phyloP scores from a whole-genome alignment of 1,140 invertebrate genomes.

The Mactra quadrangularis region DNA sequence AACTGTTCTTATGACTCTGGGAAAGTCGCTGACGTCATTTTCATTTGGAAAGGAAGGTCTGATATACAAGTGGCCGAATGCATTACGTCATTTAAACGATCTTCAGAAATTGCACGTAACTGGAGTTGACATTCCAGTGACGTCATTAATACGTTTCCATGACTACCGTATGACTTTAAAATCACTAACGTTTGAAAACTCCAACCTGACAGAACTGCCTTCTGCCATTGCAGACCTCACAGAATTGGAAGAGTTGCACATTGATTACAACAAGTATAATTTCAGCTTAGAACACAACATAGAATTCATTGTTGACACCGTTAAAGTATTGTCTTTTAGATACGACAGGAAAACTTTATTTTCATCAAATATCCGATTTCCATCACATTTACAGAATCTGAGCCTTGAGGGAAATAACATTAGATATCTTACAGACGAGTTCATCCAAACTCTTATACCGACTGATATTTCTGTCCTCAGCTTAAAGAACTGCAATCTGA shows the following conservation, averaged over 20 bases:
- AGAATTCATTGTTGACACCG: not conserved
- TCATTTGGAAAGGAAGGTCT: slow-evolving; percentile 7
- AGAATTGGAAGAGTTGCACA: slow-evolving; percentile 31
- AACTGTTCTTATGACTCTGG: not conserved
- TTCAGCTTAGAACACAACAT: slow-evolving; percentile 7
- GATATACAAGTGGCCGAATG: not conserved
- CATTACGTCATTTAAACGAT: slow-evolving; percentile 5
- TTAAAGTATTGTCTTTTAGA: slow-evolving; percentile 14
- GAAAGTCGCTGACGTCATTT: slow-evolving; percentile 13
- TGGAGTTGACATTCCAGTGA: not conserved
- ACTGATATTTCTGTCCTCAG: slow-evolving; percentile 17
- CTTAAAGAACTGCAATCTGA: slow-evolving; percentile 35
- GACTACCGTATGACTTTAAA: slow-evolving; percentile 18
- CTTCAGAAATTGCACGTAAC: not conserved
- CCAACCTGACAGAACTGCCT: slow-evolving; percentile 4
- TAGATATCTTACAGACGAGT: slow-evolving; percentile 27
- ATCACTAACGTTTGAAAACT: slow-evolving; percentile 10
- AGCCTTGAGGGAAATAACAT: slow-evolving; percentile 36
- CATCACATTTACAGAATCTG: not conserved
- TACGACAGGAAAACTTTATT: slow-evolving; percentile 25
- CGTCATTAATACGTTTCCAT: not conserved
- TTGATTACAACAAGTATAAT: slow-evolving; percentile 14
- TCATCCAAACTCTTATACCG: not conserved
- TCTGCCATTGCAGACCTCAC: slow-evolving; percentile 8
- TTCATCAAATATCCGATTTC: slow-evolving; percentile 13